Base-by-base conservation (phyloP, 2,888 invertebrate species). In the Cephalotes varians region DNA sequence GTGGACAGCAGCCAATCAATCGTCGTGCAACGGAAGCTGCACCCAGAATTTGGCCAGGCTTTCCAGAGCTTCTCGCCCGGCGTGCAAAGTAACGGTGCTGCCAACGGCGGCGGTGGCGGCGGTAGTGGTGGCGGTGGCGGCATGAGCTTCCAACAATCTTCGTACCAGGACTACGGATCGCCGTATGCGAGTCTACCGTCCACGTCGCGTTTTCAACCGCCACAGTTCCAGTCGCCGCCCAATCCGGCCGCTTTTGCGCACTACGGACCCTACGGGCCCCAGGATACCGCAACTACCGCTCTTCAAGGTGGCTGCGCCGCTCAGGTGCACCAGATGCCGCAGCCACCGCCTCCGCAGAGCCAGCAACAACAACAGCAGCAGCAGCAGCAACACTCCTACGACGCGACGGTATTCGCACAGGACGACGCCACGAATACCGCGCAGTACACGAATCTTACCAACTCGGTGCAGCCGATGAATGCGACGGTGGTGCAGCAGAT, bases 371-470 rank as follows among this genome's bases (percentile, higher is more conserved):
- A 71, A 2, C 72, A 73, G 6, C 73, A 73, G 18, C 72, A 72
- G 21, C 73, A 65, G 7, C 54, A 49, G 1, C 74, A 62, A 25
- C 87, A 85, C 54, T 84, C 91, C 34, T 74, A 81, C 77, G 93
- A 92, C 87, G 93, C 92, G 65, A 85, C 91, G 0, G 71, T 85
- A 74, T 93, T 90, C 44, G 85, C 91, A 0, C 92, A 93, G 67
- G 95, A 95, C 87, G 96, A 96, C 90, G 95, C 95, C 90, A 6
- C 51, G 44, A 69, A 18, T 56, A 91, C 94, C 10, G 91, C 95
- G 72, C 95, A 96, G 90, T 97, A 97, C 94, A 96, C 96, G 56
- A 97, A 96, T 92, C 95, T 97, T 91, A 77, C 77, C 7, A 96
- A 96, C 95, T 96, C 96, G 81, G 95, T 97, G 88, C 94, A 93